These are phyloP conservation scores for Rotaria sp. DNA, from an alignment of 2,888 invertebrate species.

Conservation along the genomic window DNA sequence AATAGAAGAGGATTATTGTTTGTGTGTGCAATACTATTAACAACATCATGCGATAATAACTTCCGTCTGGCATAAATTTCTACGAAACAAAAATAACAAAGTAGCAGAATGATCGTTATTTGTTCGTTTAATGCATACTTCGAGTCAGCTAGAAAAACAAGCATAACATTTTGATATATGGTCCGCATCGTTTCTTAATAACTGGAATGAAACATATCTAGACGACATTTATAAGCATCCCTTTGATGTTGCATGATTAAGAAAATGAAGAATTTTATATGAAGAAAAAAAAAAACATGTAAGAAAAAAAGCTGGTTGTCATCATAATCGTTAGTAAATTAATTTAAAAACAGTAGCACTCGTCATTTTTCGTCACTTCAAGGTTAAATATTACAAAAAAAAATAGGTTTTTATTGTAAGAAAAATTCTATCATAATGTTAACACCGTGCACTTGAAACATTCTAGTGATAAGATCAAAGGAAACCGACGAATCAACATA, in stretches of 20 bases:
- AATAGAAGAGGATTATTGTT: slow-evolving; percentile 1
- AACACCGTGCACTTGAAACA: too few species aligned
- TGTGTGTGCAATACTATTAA: not conserved
- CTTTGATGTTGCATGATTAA: not conserved
- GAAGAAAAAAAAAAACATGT: not conserved
- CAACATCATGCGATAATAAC: slow-evolving; percentile 4
- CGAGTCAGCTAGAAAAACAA: not conserved
- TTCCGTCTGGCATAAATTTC: not conserved
- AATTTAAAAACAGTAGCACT: not conserved
- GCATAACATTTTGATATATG: not conserved
- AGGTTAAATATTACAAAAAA: not conserved
- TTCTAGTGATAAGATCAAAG: too few species aligned
- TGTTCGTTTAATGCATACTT: not conserved
- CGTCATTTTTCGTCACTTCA: not conserved
- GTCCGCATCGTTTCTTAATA: not conserved
- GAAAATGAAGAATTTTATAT: not conserved
- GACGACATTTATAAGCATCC: not conserved
- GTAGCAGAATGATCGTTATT: not conserved
- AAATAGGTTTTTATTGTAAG: not conserved
- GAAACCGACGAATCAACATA: too few species aligned
- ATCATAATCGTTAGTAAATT: not conserved
- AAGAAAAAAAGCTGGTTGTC: not conserved
- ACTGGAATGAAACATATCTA: not conserved
- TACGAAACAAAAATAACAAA: not conserved
- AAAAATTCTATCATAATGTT: not conserved